Percentiles rank a stretch among this genome's conserved stretches.
phyloP scores from a whole-genome alignment of 2,888 invertebrate species.

The Yponomeuta cagnagella region DNA sequence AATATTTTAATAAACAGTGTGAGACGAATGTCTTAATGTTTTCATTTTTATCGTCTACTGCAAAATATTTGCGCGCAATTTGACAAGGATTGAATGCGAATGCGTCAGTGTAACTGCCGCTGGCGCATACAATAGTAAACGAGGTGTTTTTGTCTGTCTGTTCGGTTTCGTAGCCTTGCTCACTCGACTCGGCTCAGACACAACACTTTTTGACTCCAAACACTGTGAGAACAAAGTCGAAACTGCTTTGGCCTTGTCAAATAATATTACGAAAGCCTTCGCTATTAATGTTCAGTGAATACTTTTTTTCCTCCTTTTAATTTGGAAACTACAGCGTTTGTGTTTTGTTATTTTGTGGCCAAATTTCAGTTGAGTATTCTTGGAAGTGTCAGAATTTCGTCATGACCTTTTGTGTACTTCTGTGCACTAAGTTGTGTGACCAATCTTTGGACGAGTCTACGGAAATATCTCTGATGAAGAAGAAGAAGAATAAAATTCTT shows the following conservation, averaged over 20 bases:
- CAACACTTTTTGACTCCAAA: neutral
- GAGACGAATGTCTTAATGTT: neutral
- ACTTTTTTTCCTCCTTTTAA: neutral
- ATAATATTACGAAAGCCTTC: neutral
- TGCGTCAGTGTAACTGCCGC: neutral
- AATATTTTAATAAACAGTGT: neutral
- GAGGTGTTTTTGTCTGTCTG: constrained; percentile 7
- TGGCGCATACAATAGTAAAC: constrained; percentile 4
- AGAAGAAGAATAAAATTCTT: too few relatives aligned
- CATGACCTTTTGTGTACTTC: neutral
- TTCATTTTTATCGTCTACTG: neutral
- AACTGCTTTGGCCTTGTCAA: neutral
- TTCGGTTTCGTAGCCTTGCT: constrained; percentile 10
- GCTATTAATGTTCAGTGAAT: constrained; percentile 4
- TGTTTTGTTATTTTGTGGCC: neutral
- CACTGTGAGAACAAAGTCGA: neutral
- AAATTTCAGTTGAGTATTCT: neutral
- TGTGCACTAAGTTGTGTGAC: neutral
- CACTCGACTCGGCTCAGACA: neutral
- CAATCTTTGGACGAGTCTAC: neutral
- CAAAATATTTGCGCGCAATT: neutral
- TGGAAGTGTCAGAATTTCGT: constrained; percentile 2
- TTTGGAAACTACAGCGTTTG: constrained; percentile 4
- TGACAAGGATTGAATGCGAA: neutral
- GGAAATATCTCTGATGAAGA: neutral